phyloP scores from a whole-genome alignment of 2,797 vertebrate genomes.

The Avahi laniger region DNA sequence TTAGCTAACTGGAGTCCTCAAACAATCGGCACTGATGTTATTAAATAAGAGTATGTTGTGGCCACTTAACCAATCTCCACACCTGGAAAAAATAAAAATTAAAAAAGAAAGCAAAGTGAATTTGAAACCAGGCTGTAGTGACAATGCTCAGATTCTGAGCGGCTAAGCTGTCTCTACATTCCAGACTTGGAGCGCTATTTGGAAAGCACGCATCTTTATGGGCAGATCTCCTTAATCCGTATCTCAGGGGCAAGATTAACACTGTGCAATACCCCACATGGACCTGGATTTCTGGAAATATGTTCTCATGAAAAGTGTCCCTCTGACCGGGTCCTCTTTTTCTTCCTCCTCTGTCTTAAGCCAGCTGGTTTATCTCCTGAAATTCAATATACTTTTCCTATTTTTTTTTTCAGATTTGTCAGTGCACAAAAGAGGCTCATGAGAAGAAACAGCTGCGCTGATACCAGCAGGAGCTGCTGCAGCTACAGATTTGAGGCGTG shows the following conservation, averaged over 20 bases:
- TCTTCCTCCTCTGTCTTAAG: slow-evolving; percentile 58
- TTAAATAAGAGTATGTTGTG: slow-evolving; percentile 41
- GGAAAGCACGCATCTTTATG: slow-evolving; percentile 47
- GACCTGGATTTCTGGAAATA: slow-evolving; percentile 67
- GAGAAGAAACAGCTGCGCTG: slow-evolving; percentile 69
- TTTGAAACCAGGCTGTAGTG: slow-evolving; percentile 62
- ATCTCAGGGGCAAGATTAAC: slow-evolving; percentile 74
- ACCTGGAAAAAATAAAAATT: slow-evolving; percentile 79
- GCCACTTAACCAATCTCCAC: slow-evolving; percentile 47
- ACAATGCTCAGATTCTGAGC: slow-evolving; percentile 51
- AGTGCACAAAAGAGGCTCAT: slow-evolving; percentile 71
- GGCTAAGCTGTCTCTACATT: slow-evolving; percentile 41
- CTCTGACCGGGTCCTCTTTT: slow-evolving; percentile 53
- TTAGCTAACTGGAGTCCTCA: slow-evolving; percentile 59
- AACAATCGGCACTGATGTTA: slow-evolving; percentile 46
- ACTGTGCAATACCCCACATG: slow-evolving; percentile 3
- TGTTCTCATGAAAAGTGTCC: slow-evolving; percentile 70
- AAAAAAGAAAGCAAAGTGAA: slow-evolving; percentile 60
- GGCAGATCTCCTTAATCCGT: slow-evolving; percentile 58
- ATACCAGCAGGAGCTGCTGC: slow-evolving; percentile 66
- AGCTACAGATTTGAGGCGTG: slow-evolving; percentile 53
- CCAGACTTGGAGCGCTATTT: slow-evolving; percentile 42
- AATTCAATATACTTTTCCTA: slow-evolving; percentile 63
- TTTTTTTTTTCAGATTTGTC: slow-evolving; percentile 49
- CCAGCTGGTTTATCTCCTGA: slow-evolving; percentile 78